Percentiles rank a stretch among this genome's conserved stretches.
These are phyloP conservation scores for Ommatoiulus sabulosus DNA, from an alignment of 2,888 invertebrate genomes.

Conservation along the genomic window DNA sequence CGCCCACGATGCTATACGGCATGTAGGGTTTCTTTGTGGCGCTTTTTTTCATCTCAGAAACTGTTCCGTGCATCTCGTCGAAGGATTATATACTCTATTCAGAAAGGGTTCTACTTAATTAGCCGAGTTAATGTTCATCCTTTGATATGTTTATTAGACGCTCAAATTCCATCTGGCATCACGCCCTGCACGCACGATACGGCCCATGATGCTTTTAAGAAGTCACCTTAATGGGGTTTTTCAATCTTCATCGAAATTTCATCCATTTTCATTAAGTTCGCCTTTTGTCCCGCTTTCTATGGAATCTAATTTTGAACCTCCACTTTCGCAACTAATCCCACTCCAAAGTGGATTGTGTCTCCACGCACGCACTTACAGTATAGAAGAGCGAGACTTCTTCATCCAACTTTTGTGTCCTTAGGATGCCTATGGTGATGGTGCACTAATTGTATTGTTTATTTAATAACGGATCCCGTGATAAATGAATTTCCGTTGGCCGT, in stretches of 20 bases:
- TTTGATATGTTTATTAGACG: conserved; percentile 13
- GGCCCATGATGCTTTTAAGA: not conserved
- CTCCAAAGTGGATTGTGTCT: not conserved
- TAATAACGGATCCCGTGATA: conserved; percentile 15
- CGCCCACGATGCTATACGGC: not conserved
- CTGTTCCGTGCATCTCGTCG: not conserved
- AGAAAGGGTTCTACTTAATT: not conserved
- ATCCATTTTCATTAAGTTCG: not conserved
- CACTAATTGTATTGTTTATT: conserved; percentile 24
- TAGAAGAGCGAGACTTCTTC: not conserved
- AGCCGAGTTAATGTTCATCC: not conserved
- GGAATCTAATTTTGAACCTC: conserved; percentile 22
- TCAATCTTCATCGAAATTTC: conserved; percentile 13
- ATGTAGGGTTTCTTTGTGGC: not conserved
- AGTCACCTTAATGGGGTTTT: conserved; percentile 2
- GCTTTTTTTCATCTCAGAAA: not conserved
- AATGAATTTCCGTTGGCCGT: conserved; percentile 1
- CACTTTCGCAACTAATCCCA: not conserved
- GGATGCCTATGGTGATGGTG: not conserved
- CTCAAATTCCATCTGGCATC: not conserved
- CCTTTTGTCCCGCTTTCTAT: not conserved
- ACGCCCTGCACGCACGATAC: not conserved
- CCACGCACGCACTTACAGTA: not conserved
- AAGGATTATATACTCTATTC: not conserved
- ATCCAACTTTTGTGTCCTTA: not conserved